These are phyloP conservation scores for Ophthalmolycus amberensis DNA, from an alignment of 2,113 vertebrate species.

Conservation along the genomic window DNA sequence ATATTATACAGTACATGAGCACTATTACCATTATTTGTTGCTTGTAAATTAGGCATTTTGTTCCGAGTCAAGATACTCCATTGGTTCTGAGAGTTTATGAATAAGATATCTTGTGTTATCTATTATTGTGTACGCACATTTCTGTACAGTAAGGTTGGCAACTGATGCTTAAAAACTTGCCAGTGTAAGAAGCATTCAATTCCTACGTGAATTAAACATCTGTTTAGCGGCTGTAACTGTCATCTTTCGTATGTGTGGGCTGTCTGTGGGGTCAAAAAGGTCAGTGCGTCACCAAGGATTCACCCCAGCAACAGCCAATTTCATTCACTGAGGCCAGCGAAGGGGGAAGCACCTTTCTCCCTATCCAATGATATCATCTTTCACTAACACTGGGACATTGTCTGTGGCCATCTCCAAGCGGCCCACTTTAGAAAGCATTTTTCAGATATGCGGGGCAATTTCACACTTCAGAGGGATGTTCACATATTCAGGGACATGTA, in stretches of 20 bases:
- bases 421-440: conserved; percentile 25
- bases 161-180: not conserved
- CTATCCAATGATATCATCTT: conserved; percentile 62
- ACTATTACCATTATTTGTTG: not conserved
- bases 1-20: not conserved
- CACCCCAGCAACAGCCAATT: conserved; percentile 48
- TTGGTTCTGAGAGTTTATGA: not conserved
- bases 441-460: conserved; percentile 20
- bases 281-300: conserved; percentile 63
- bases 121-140: not conserved
- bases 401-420: conserved; percentile 21
- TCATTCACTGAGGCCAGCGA: conserved; percentile 49
- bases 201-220: not conserved
- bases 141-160: not conserved
- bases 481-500: conserved; percentile 1
- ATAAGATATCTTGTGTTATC: not conserved
- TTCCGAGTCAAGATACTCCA: not conserved
- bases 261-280: conserved; percentile 63
- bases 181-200: not conserved
- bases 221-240: conserved; percentile 1
- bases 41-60: not conserved
- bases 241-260: conserved; percentile 30
- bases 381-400: conserved; percentile 59
- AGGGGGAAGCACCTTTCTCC: conserved; percentile 31
- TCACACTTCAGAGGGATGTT: conserved; percentile 26